Conservation (phyloP, 1,140 invertebrate species). For the Apis cerana region DNA sequence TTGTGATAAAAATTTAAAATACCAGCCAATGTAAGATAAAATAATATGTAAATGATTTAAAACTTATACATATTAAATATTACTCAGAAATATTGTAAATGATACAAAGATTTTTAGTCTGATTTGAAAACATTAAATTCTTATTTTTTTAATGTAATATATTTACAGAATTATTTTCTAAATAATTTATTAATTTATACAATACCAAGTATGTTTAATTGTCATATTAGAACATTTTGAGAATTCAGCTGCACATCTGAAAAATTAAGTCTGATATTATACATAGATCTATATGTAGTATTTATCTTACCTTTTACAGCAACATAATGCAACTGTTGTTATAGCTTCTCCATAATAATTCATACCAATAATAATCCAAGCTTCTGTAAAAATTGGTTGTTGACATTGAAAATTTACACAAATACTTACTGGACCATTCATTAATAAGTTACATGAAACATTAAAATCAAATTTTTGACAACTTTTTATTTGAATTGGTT, state of each 20-base stretch:
- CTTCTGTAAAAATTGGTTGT: conserved; percentile 75
- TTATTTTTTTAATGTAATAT: conserved; percentile 34
- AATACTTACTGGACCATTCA: conserved; percentile 71
- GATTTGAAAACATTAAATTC: conserved; percentile 35
- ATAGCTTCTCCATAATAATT: conserved; percentile 48
- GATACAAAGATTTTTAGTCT: conserved; percentile 10
- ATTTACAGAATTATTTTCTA: conserved; percentile 48
- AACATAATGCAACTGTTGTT: conserved; percentile 69
- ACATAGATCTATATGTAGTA: not conserved
- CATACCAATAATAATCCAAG: conserved; percentile 69
- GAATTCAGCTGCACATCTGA: conserved; percentile 67
- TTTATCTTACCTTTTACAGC: conserved; percentile 68
- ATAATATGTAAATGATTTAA: conserved; percentile 11
- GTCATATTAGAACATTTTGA: conserved; percentile 41
- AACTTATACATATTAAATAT: not conserved
- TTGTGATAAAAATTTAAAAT: not conserved
- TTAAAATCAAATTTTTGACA: conserved; percentile 45
- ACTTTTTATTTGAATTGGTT: conserved; percentile 33
- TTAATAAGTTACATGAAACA: conserved; percentile 66
- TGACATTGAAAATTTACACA: conserved; percentile 70
- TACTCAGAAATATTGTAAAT: conserved; percentile 10
- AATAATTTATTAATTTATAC: conserved; percentile 48
- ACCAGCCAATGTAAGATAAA: conserved; percentile 11
- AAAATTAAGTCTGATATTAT: conserved; percentile 48
- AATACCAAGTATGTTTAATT: conserved; percentile 44